These are phyloP conservation scores for Antrozous pallidus DNA, from an alignment of 2,797 vertebrate species.

Conservation along the genomic window DNA sequence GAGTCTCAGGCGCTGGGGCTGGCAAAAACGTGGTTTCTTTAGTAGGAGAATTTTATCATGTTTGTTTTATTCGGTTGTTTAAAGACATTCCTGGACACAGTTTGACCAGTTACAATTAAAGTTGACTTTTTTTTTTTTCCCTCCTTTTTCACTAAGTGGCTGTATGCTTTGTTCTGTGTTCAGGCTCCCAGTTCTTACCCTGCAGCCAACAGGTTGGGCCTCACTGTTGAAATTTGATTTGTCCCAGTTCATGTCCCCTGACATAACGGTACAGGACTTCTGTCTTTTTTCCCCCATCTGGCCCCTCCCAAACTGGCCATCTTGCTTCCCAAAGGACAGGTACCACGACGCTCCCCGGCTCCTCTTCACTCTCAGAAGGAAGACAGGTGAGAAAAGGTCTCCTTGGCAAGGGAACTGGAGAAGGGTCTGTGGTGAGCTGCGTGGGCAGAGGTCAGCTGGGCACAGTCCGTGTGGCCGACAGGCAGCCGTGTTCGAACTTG, in stretches of 20 bases:
- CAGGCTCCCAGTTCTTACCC: not conserved
- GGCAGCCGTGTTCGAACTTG: not conserved
- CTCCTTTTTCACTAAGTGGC: not conserved
- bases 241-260: not conserved
- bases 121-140: not conserved
- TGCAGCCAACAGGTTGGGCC: not conserved
- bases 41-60: constrained; percentile 49
- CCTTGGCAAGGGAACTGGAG: too few relatives aligned
- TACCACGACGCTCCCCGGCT: not conserved
- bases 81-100: constrained; percentile 44
- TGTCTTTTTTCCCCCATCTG: fast-evolving
- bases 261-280: too few relatives aligned
- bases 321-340: not conserved
- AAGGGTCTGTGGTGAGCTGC: not conserved
- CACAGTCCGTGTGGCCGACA: fast-evolving
- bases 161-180: not conserved
- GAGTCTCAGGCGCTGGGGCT: not conserved
- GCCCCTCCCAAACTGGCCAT: not conserved
- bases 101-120: constrained; percentile 70
- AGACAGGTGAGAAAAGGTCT: not conserved
- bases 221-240: not conserved
- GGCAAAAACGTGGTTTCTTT: constrained; percentile 37
- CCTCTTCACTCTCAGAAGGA: not conserved
- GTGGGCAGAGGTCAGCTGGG: fast-evolving
- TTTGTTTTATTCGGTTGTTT: constrained; percentile 37